Evolutionary conservation across 2,888 invertebrate species (phyloP).

Genomic region (Drosophila histrio): DNA sequence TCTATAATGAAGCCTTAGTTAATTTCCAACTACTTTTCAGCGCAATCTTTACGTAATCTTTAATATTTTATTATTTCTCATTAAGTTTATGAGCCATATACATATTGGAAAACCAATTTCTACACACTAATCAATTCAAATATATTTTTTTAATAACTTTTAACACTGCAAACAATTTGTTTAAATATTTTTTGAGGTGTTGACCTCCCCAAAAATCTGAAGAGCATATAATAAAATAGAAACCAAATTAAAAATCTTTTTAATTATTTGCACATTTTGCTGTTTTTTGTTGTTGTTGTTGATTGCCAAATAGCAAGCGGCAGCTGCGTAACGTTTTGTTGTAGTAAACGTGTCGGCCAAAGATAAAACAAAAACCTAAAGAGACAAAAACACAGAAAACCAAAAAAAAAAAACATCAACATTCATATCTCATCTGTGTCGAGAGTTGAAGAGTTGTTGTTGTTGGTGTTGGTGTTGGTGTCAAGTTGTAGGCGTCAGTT

Average conservation of each 20-base stretch:
- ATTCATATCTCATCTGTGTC: slow-evolving; percentile 48
- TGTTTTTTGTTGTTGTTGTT: slow-evolving; percentile 29
- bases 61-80: not conserved
- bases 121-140: not conserved
- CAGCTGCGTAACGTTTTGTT: slow-evolving; percentile 60
- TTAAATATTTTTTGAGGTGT: slow-evolving; percentile 13
- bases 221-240: slow-evolving; percentile 23
- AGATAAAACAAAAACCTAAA: slow-evolving; percentile 40
- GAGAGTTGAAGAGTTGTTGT: slow-evolving; percentile 4
- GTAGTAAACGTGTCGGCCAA: slow-evolving; percentile 40
- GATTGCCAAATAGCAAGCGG: slow-evolving; percentile 47
- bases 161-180: slow-evolving; percentile 15
- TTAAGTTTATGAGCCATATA: not conserved
- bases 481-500: slow-evolving; percentile 66
- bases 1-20: too few species aligned
- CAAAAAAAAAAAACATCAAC: slow-evolving; percentile 32
- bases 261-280: slow-evolving; percentile 65
- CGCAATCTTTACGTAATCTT: too few species aligned
- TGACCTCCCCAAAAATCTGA: slow-evolving; percentile 31
- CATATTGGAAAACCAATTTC: not conserved
- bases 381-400: slow-evolving; percentile 9
- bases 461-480: slow-evolving; percentile 15
- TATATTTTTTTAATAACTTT: slow-evolving; percentile 4
- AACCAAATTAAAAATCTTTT: slow-evolving; percentile 35
- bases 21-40: too few species aligned